Conservation (phyloP, 2,113 vertebrate genomes). For the Trogon melanurus region DNA sequence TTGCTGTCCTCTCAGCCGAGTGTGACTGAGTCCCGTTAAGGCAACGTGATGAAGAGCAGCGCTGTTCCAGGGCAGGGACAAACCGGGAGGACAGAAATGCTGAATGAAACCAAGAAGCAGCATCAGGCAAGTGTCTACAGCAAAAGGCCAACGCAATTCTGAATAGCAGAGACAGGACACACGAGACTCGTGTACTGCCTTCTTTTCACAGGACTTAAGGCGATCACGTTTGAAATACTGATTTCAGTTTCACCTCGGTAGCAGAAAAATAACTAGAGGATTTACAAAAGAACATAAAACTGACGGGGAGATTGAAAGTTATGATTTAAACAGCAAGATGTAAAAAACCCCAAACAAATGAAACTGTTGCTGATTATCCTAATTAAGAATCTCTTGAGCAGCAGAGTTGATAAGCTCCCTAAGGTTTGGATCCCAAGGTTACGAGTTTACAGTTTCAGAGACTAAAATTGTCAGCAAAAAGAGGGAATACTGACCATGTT, state of each 20-base stretch:
- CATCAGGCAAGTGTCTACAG: neutral
- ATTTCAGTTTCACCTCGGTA: neutral
- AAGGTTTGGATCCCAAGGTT: neutral
- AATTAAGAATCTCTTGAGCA: neutral
- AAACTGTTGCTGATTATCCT: neutral
- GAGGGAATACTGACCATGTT: neutral
- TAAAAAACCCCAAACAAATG: neutral
- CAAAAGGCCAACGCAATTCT: neutral
- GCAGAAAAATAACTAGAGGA: neutral
- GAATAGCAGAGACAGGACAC: neutral
- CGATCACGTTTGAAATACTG: neutral
- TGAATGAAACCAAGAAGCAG: neutral
- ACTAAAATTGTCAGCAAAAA: neutral
- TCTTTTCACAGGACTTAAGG: neutral
- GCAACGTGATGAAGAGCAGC: neutral
- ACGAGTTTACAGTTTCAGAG: neutral
- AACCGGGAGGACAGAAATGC: neutral
- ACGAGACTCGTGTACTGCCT: accelerated
- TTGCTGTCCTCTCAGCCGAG: neutral
- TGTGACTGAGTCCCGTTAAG: neutral
- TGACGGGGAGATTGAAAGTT: neutral
- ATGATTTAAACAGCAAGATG: neutral
- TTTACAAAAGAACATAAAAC: neutral
- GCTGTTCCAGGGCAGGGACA: neutral
- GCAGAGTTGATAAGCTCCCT: neutral